Percentiles rank a stretch among this genome's conserved stretches.
phyloP scores from a whole-genome alignment of 2,888 invertebrate species.

The Parnassius smintheus region DNA sequence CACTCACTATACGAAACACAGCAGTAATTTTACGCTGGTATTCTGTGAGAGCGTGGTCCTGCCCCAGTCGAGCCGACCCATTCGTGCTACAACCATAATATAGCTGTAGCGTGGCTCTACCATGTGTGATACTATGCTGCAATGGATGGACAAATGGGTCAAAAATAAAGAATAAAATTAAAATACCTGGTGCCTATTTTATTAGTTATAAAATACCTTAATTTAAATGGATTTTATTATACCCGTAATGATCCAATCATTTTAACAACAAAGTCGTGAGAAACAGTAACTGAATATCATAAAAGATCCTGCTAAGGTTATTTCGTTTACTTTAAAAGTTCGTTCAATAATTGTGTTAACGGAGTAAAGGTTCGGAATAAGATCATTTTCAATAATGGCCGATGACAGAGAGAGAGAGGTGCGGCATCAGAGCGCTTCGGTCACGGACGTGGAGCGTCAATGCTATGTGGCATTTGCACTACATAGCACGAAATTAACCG shows the following conservation, averaged over 20 bases:
- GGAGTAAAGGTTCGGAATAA: conserved; percentile 37
- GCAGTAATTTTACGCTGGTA: too few relatives aligned
- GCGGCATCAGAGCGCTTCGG: conserved; percentile 39
- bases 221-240: conserved; percentile 12
- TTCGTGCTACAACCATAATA: too few relatives aligned
- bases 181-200: too few relatives aligned
- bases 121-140: too few relatives aligned
- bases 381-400: conserved; percentile 43
- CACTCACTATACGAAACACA: too few relatives aligned
- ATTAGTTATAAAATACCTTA: conserved; percentile 6
- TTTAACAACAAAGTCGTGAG: conserved; percentile 17
- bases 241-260: conserved; percentile 19
- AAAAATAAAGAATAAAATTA: too few relatives aligned
- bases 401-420: conserved; percentile 42
- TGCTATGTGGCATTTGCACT: conserved; percentile 52
- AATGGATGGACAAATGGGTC: too few relatives aligned
- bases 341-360: conserved; percentile 17
- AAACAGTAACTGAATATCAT: conserved; percentile 18
- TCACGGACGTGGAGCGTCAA: conserved; percentile 55
- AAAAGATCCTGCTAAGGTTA: conserved; percentile 23
- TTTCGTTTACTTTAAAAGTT: conserved; percentile 23
- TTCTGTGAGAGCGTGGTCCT: too few relatives aligned
- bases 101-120: too few relatives aligned
- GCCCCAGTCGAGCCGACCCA: too few relatives aligned
- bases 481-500: conserved; percentile 39